Evolutionary conservation across 2,113 vertebrate genomes (phyloP).

Genomic region (Willisornis vidua): DNA sequence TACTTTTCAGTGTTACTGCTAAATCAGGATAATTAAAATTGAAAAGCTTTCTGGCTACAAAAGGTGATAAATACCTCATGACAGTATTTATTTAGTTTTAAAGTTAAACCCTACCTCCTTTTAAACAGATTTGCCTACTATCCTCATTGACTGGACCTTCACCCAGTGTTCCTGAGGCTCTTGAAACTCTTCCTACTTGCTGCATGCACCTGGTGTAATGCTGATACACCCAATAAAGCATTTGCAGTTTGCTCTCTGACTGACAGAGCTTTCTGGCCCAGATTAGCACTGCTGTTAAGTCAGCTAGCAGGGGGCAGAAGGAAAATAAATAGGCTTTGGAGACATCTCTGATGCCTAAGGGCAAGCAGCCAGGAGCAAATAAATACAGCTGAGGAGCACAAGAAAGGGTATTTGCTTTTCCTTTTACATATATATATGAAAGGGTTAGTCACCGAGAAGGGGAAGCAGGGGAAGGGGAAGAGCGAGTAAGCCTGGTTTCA

Average conservation of each 20-base stretch:
- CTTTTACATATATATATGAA: conserved; percentile 46
- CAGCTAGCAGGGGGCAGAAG: conserved; percentile 51
- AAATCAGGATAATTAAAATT: background rate
- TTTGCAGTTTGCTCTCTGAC: background rate
- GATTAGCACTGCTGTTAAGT: conserved; percentile 34
- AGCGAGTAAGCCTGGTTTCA: background rate
- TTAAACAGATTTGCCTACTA: background rate
- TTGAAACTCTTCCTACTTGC: background rate
- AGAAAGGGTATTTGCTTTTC: conserved; percentile 58
- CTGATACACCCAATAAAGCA: background rate
- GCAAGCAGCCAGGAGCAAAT: conserved; percentile 59
- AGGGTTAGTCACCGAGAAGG: background rate
- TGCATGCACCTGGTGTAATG: background rate
- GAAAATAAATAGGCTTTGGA: conserved; percentile 64
- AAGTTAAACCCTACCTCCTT: background rate
- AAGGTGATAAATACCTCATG: background rate
- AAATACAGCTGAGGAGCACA: conserved; percentile 60
- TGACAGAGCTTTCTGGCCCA: conserved; percentile 44
- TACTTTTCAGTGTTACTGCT: background rate
- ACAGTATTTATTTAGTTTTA: background rate
- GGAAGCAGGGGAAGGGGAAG: background rate
- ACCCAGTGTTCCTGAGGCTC: background rate
- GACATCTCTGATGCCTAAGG: conserved; percentile 22
- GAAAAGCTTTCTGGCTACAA: background rate
- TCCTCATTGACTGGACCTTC: background rate